Conservation (phyloP, 2,113 vertebrate species). For the Podocnemis expansa region DNA sequence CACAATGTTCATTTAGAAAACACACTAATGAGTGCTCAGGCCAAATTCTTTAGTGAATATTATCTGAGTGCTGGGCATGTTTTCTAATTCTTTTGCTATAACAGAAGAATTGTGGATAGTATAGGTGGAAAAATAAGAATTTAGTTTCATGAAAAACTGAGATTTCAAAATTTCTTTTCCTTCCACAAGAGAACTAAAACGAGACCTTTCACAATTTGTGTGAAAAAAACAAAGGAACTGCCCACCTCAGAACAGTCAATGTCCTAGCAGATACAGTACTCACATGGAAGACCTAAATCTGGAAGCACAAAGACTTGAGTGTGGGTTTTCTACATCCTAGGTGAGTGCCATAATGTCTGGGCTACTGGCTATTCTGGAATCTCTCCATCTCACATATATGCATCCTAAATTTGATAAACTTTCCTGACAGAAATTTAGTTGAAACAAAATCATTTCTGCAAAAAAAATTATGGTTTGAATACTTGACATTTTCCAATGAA, state of each 20-base stretch:
- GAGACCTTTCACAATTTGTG: neutral
- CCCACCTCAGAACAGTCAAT: neutral
- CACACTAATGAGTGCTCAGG: neutral
- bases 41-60: neutral
- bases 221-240: neutral
- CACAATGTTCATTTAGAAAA: neutral
- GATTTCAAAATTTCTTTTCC: neutral
- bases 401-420: neutral
- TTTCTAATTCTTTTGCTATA: neutral
- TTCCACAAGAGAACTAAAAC: neutral
- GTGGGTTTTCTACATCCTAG: neutral
- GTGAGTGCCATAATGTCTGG: neutral
- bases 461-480: neutral
- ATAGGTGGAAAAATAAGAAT: neutral
- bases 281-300: neutral
- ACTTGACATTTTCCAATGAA: neutral
- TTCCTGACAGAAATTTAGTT: neutral
- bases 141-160: neutral
- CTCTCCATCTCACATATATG: neutral
- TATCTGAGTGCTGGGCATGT: fast-evolving
- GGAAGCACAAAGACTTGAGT: neutral
- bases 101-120: neutral
- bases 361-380: neutral
- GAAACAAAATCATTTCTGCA: neutral
- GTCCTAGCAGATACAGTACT: neutral